A percentile compares a stretch with the other conserved stretches of the same genome.
Evolutionary conservation across 1,140 invertebrate genomes (phyloP).

Genomic region (Dysdera silvatica): DNA sequence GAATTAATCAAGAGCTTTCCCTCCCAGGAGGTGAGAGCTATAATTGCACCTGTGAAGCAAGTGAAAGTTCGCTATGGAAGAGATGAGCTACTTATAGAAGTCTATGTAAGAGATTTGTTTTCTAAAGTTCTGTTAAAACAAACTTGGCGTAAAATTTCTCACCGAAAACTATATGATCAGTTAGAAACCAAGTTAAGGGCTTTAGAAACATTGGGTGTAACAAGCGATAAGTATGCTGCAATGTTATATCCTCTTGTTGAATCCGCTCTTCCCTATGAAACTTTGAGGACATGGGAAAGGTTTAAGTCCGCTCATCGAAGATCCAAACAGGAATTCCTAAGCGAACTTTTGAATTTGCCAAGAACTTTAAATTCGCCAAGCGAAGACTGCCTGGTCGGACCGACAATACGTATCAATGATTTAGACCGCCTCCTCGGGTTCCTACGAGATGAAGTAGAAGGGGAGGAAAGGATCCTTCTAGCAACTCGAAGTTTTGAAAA

Average conservation of each 20-base stretch:
- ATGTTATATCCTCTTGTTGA: conserved; percentile 9
- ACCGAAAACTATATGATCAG: conserved; percentile 2
- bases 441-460: no score
- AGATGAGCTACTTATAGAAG: neutral
- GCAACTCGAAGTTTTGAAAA: no score
- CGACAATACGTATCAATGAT: no score
- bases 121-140: neutral
- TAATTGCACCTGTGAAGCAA: no score
- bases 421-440: no score
- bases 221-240: neutral
- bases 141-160: neutral
- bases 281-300: neutral
- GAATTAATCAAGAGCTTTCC: conserved; percentile 27
- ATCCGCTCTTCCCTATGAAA: neutral
- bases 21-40: neutral
- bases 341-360: no score
- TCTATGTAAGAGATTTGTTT: neutral
- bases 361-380: no score
- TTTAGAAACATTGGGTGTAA: conserved; percentile 1
- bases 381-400: no score
- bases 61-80: neutral
- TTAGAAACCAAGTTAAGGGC: conserved; percentile 1
- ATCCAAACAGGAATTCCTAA: no score
- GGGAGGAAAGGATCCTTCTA: no score
- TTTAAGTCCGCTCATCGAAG: neutral